Percentiles rank a stretch among this genome's conserved stretches.
Evolutionary conservation across 2,797 vertebrate species (phyloP).

Genomic region (Mormyrops attenuatus): DNA sequence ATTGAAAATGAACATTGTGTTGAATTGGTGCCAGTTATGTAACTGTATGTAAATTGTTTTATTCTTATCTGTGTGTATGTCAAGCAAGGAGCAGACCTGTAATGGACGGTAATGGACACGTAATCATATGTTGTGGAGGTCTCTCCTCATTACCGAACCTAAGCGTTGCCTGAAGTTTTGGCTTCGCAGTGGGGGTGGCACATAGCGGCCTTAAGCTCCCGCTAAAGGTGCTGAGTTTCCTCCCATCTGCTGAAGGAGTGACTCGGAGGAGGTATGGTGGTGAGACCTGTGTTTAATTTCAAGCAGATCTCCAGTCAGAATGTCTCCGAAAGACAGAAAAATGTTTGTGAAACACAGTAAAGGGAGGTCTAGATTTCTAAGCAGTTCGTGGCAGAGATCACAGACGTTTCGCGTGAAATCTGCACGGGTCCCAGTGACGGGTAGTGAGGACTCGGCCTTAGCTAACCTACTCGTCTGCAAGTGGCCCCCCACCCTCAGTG

Average conservation of each 20-base stretch:
- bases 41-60: not conserved
- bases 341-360: not conserved
- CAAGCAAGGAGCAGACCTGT: not conserved
- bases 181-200: not conserved
- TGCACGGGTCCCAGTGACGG: not conserved
- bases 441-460: conserved; percentile 29
- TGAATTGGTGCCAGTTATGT: not conserved
- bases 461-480: conserved; percentile 45
- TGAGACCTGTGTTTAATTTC: not conserved
- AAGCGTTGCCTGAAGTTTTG: not conserved
- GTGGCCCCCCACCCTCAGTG: conserved; percentile 56
- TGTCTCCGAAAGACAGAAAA: not conserved
- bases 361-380: not conserved
- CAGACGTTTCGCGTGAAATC: not conserved
- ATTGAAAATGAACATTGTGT: not conserved
- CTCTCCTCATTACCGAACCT: not conserved
- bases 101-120: not conserved
- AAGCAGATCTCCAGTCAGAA: not conserved
- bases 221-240: not conserved
- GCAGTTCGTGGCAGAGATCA: not conserved
- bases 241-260: not conserved
- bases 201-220: not conserved
- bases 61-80: not conserved
- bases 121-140: not conserved
- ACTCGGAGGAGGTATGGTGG: not conserved